These are phyloP conservation scores for Hydra vulgaris DNA, from an alignment of 30 jellyfish, hydroid and myxozoan species.

Conservation along the genomic window DNA sequence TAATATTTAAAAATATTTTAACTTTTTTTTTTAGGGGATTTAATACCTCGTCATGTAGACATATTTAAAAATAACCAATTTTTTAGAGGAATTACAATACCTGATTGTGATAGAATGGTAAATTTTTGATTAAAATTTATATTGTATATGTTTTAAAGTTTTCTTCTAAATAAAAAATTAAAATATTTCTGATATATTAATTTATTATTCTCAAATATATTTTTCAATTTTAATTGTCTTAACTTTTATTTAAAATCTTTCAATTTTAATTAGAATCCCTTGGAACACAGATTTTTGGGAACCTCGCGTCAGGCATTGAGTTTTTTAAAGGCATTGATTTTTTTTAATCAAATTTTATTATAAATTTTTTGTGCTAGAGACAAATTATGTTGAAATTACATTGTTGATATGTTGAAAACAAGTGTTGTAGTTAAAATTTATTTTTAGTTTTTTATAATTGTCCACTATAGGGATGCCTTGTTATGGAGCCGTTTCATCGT, in stretches of 20 bases:
- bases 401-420: too few relatives aligned
- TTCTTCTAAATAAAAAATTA: too few relatives aligned
- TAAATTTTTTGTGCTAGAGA: too few relatives aligned
- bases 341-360: too few relatives aligned
- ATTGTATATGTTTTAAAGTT: neutral
- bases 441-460: neutral
- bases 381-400: too few relatives aligned
- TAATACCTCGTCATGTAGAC: constrained; percentile 75
- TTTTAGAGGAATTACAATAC: constrained; percentile 65
- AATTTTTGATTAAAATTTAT: neutral
- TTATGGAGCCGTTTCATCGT: constrained; percentile 83
- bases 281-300: constrained; percentile 47
- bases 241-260: too few relatives aligned
- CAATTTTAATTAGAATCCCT: constrained; percentile 54
- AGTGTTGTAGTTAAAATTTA: too few relatives aligned
- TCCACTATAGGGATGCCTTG: constrained; percentile 58
- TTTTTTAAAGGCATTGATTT: constrained; percentile 42
- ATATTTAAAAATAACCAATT: constrained; percentile 74
- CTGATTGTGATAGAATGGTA: constrained; percentile 78
- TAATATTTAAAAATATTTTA: too few relatives aligned
- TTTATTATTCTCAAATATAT: too few relatives aligned
- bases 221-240: too few relatives aligned
- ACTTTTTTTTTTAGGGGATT: constrained; percentile 45
- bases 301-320: constrained; percentile 58
- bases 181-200: too few relatives aligned